phyloP scores from a whole-genome alignment of 2,888 invertebrate species.

The Candidula unifasciata region DNA sequence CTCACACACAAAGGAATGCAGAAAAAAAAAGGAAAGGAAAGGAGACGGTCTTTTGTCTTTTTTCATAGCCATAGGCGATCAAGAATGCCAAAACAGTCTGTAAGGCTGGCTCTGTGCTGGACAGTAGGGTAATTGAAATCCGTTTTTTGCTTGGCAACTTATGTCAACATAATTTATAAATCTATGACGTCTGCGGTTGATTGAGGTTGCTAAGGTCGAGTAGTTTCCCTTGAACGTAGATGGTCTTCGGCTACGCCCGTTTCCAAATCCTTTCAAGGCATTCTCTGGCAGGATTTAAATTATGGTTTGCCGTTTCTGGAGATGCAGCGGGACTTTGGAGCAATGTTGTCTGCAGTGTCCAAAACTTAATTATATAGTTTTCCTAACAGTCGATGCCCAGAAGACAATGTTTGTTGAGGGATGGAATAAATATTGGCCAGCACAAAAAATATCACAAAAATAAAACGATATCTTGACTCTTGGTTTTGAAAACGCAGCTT shows the following conservation, averaged over 20 bases:
- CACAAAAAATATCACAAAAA: conserved; percentile 32
- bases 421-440: conserved; percentile 30
- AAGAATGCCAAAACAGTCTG: conserved; percentile 17
- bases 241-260: conserved; percentile 25
- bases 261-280: conserved; percentile 38
- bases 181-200: conserved; percentile 39
- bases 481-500: neutral
- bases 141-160: conserved; percentile 45
- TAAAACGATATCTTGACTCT: conserved; percentile 32
- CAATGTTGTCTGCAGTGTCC: conserved; percentile 26
- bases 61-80: neutral
- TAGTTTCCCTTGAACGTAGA: conserved; percentile 18
- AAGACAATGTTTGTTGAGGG: conserved; percentile 14
- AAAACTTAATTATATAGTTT: conserved; percentile 38
- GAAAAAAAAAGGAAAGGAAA: neutral
- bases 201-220: conserved; percentile 37
- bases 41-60: neutral
- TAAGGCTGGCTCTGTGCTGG: neutral
- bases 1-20: neutral
- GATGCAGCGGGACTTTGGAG: neutral
- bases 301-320: neutral
- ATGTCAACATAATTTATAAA: conserved; percentile 48
- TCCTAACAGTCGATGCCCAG: conserved; percentile 13
- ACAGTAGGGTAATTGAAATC: conserved; percentile 38
- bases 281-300: conserved; percentile 43